These are phyloP conservation scores for Pao palembangensis DNA, from an alignment of 2,113 vertebrate genomes.

Conservation along the genomic window DNA sequence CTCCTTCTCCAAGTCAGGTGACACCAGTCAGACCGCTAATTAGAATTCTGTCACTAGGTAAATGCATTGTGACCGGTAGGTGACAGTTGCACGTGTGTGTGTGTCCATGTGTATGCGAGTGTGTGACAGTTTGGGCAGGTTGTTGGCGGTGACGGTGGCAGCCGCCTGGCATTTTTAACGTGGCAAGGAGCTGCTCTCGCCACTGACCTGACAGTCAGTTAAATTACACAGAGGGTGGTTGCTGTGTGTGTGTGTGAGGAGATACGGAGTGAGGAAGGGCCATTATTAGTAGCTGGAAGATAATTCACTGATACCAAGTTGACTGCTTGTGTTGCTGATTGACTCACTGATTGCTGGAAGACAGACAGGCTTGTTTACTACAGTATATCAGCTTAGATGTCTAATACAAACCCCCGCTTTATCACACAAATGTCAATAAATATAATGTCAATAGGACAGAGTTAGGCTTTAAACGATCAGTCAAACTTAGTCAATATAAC, in stretches of 20 bases:
- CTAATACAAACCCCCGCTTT: constrained; percentile 51
- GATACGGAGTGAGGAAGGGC: constrained; percentile 81
- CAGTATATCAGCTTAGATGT: constrained; percentile 52
- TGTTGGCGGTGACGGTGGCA: constrained; percentile 89
- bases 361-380: constrained; percentile 68
- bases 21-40: constrained; percentile 94
- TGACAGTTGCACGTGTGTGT: constrained; percentile 85
- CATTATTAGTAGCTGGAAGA: constrained; percentile 69
- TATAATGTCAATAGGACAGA: constrained; percentile 30
- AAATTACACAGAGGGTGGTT: constrained; percentile 75
- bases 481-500: no score
- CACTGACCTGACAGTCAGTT: constrained; percentile 85
- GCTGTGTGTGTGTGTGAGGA: constrained; percentile 41
- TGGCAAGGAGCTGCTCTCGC: constrained; percentile 79
- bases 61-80: constrained; percentile 96
- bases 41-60: constrained; percentile 99
- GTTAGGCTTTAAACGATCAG: constrained; percentile 9
- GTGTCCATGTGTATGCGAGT: constrained; percentile 62
- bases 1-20: constrained; percentile 68
- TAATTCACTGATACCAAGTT: constrained; percentile 75
- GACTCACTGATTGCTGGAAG: constrained; percentile 71
- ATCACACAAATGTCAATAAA: constrained; percentile 8
- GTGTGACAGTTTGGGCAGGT: constrained; percentile 84
- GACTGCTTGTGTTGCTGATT: constrained; percentile 71
- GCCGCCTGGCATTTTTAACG: constrained; percentile 98